Base-by-base conservation (phyloP, 1,140 invertebrate genomes). In the Drosophila arawakana region DNA sequence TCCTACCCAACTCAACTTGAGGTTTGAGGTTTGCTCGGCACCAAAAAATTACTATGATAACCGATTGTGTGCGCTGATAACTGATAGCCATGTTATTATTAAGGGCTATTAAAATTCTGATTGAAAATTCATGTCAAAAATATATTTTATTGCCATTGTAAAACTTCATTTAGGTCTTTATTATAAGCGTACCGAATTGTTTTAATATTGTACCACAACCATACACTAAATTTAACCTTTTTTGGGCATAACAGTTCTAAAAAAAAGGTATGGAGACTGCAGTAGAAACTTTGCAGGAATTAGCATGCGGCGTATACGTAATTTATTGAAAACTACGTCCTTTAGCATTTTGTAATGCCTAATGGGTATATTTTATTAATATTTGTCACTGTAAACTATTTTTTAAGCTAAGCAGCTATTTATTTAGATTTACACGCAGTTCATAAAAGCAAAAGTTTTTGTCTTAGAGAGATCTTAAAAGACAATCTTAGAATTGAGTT, bases 61-160 rank as follows among this genome's bases (percentile, higher is more conserved):
- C 63, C 77, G 84, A 86, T 91, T 84, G 73, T 85, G 73, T 67
- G 69, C 76, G 63, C 66, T 91, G 85, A 90, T 89, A 89, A 79
- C 80, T 89, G 85, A 91, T 91, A 91, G 82, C 78, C 78, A 88
- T 90, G 90, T 84, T 91, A 91, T 91, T 91, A 91, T 91, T 84
- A 91, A 91, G 81, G 80, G 85, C 74, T 88, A 91, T 91, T 91
- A 91, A 90, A 91, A 91, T 91, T 91, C 90, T 91, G 90, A 91
- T 91, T 91, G 90, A 91, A 91, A 91, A 90, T 91, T 91, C 90
- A 90, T 91, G 90, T 91, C 90, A 91, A 91, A 91, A 90, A 88
- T 91, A 88, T 91, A 90, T 91, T 91, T 91, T 91, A 91, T 85
- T 78, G 60, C 65, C 52, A 41, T 67, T 66, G 73, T 91, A 91